These are phyloP conservation scores for Diacarnus erythraeanus DNA, from an alignment of 37 sponge, comb jelly and placozoan species.

Conservation along the genomic window DNA sequence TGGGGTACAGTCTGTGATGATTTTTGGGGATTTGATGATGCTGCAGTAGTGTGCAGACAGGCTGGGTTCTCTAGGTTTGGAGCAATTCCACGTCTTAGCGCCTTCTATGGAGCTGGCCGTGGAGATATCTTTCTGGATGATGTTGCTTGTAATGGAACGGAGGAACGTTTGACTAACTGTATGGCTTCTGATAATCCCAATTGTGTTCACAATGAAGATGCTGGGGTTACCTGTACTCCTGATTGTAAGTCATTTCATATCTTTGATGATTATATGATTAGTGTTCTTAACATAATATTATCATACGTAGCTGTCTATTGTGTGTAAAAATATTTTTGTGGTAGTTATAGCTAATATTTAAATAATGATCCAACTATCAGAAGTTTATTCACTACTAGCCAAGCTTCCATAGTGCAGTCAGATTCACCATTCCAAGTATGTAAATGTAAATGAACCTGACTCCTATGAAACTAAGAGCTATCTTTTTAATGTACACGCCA, in stretches of 20 bases:
- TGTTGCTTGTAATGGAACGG: slow-evolving; percentile 7
- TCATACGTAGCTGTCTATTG: too few species aligned
- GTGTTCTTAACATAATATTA: too few species aligned
- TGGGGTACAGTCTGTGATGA: slow-evolving; percentile 25
- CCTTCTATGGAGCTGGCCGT: slow-evolving; percentile 10
- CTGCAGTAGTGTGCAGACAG: neutral
- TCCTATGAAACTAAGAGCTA: neutral
- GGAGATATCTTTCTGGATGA: slow-evolving; percentile 16
- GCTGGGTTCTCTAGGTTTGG: neutral
- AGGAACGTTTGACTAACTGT: neutral
- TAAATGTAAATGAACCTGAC: too few species aligned
- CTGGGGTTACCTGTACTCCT: slow-evolving; percentile 3
- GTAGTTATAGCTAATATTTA: too few species aligned
- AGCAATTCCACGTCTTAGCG: neutral
- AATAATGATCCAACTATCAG: too few species aligned
- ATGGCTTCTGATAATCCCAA: neutral
- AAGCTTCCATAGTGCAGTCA: too few species aligned
- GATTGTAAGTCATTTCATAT: neutral
- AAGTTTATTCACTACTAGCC: too few species aligned
- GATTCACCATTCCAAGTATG: too few species aligned
- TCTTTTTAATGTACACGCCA: neutral
- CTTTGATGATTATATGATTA: too few species aligned
- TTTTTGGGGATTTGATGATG: neutral
- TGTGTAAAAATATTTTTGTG: too few species aligned
- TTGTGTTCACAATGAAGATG: slow-evolving; percentile 7